Evolutionary conservation across 2,113 vertebrate genomes (phyloP).

Genomic region (Manacus vitellinus): DNA sequence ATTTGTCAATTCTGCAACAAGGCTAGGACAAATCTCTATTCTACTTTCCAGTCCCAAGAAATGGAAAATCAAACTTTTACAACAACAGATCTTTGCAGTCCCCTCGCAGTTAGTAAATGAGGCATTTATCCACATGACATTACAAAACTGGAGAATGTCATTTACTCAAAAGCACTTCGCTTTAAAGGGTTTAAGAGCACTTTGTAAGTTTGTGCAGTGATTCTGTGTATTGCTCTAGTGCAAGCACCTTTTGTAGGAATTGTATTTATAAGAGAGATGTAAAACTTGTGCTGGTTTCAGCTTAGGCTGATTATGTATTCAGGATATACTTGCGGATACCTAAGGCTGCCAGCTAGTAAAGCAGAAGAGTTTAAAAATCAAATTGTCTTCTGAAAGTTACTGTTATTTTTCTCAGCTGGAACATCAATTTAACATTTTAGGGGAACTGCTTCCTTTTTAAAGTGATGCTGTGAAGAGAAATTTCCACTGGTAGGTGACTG

Average conservation of each 20-base stretch:
- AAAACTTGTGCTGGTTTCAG: neutral
- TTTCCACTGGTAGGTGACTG: slow-evolving; percentile 8
- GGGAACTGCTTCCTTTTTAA: slow-evolving; percentile 28
- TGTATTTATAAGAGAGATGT: neutral
- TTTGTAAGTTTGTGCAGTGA: neutral
- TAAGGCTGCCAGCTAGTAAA: slow-evolving; percentile 18
- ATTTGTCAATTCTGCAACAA: slow-evolving; percentile 63
- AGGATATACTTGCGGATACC: slow-evolving; percentile 2
- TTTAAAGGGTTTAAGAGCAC: neutral
- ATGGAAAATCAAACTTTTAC: slow-evolving; percentile 47
- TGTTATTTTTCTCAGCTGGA: slow-evolving; percentile 61
- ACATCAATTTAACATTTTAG: slow-evolving; percentile 43
- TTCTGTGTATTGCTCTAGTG: neutral
- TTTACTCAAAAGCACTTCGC: neutral
- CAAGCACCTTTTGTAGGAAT: neutral
- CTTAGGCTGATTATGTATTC: slow-evolving; percentile 17
- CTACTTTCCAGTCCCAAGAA: slow-evolving; percentile 54
- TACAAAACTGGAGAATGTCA: neutral
- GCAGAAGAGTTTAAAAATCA: slow-evolving; percentile 30
- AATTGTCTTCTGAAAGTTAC: slow-evolving; percentile 14
- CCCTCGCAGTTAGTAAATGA: slow-evolving; percentile 15
- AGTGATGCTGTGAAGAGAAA: slow-evolving; percentile 12
- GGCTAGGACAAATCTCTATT: slow-evolving; percentile 55
- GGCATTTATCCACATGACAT: neutral
- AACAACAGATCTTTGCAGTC: slow-evolving; percentile 29